Percentiles rank a stretch among this genome's conserved stretches.
phyloP scores from a whole-genome alignment of 2,888 invertebrate species.

The Caenorhabditis panamensis region DNA sequence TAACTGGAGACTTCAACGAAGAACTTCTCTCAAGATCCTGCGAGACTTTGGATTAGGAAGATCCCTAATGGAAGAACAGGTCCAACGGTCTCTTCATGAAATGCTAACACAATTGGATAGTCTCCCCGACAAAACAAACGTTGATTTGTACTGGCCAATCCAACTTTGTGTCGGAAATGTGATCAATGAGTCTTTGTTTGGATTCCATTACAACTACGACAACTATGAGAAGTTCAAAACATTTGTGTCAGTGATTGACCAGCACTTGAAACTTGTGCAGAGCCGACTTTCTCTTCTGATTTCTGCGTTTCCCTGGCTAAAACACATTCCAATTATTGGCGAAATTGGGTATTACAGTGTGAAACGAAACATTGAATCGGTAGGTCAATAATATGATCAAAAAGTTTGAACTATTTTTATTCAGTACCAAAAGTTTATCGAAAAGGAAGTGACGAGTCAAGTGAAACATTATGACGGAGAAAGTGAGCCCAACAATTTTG shows the following conservation, averaged over 20 bases:
- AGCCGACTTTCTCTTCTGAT: constrained; percentile 28
- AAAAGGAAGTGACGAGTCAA: constrained; percentile 34
- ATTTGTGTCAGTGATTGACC: constrained; percentile 43
- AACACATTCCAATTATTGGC: constrained; percentile 55
- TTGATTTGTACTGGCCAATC: constrained; percentile 61
- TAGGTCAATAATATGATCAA: not conserved
- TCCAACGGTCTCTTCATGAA: constrained; percentile 46
- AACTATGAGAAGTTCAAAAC: constrained; percentile 61
- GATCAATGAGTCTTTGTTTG: constrained; percentile 68
- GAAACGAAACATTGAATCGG: constrained; percentile 40
- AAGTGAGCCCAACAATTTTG: constrained; percentile 61
- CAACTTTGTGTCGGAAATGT: constrained; percentile 70
- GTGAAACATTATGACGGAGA: constrained; percentile 51
- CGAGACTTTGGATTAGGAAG: constrained; percentile 67
- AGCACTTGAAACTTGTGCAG: constrained; percentile 31
- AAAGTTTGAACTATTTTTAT: constrained; percentile 1
- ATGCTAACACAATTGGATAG: constrained; percentile 47
- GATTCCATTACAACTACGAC: constrained; percentile 59
- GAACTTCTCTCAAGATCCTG: constrained; percentile 64
- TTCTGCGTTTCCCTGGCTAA: constrained; percentile 37
- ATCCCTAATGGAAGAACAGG: constrained; percentile 65
- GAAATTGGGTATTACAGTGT: constrained; percentile 36
- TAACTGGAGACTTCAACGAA: constrained; percentile 65
- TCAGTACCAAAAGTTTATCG: constrained; percentile 39
- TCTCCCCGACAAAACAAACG: constrained; percentile 29